Evolutionary conservation across 2,113 vertebrate genomes (phyloP).

Genomic region (Sardina pilchardus): DNA sequence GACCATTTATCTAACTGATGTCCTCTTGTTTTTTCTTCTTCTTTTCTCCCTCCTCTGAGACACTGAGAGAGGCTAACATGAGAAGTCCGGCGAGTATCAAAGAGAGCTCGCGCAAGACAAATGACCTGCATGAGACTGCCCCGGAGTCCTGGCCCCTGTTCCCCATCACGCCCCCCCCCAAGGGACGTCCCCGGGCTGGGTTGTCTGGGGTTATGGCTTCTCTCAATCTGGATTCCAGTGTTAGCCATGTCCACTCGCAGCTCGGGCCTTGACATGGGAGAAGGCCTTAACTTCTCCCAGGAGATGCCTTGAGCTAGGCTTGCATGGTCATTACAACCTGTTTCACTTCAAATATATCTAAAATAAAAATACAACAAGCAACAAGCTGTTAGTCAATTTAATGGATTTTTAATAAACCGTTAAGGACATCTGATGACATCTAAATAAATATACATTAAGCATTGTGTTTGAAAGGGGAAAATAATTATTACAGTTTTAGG

Average conservation of each 20-base stretch:
- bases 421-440: not conserved
- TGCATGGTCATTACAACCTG: constrained; percentile 15
- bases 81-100: constrained; percentile 53
- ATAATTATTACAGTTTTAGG: no score
- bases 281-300: not conserved
- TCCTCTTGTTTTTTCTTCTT: constrained; percentile 31
- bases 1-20: not conserved
- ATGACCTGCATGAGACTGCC: constrained; percentile 56
- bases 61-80: constrained; percentile 56
- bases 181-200: constrained; percentile 29
- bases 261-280: not conserved
- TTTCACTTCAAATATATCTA: not conserved
- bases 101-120: constrained; percentile 47
- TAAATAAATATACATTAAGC: not conserved
- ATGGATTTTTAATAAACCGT: not conserved
- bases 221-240: constrained; percentile 10
- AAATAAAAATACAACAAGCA: not conserved
- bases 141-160: constrained; percentile 43
- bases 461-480: not conserved
- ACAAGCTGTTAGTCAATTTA: not conserved
- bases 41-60: constrained; percentile 34
- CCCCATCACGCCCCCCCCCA: constrained; percentile 31
- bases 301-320: not conserved
- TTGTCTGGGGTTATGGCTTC: constrained; percentile 26
- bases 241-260: constrained; percentile 23